Percentiles rank a stretch among this genome's conserved stretches.
Evolutionary conservation across 2,888 invertebrate genomes (phyloP).

Genomic region (Saturnia pavonia): DNA sequence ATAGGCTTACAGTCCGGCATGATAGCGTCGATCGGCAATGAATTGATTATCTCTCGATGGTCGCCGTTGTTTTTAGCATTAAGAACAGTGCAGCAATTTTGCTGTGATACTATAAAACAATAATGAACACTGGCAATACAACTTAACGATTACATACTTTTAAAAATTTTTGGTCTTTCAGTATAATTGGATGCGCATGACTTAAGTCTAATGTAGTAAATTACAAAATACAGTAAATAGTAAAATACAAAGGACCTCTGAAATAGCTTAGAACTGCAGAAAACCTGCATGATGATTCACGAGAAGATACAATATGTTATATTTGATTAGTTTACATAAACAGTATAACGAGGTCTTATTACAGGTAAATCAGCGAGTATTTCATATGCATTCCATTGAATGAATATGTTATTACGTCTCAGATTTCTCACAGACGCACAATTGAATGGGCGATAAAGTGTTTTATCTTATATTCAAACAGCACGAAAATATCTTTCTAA

Average conservation of each 20-base stretch:
- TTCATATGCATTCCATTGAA: not conserved
- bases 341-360: not conserved
- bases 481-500: constrained; percentile 10
- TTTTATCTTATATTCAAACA: constrained; percentile 3
- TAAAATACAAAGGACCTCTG: not conserved
- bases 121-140: too few relatives aligned
- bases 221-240: not conserved
- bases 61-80: too few relatives aligned
- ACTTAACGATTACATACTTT: too few relatives aligned
- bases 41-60: too few relatives aligned
- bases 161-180: too few relatives aligned
- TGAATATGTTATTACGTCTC: not conserved
- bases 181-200: too few relatives aligned
- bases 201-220: too few relatives aligned
- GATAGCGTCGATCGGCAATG: too few relatives aligned
- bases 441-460: constrained; percentile 4
- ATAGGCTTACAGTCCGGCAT: too few relatives aligned
- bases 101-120: too few relatives aligned
- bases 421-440: not conserved
- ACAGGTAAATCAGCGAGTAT: not conserved
- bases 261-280: not conserved
- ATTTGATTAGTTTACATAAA: not conserved
- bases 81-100: too few relatives aligned
- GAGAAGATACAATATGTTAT: not conserved
- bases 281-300: not conserved